Evolutionary conservation across 2,888 invertebrate genomes (phyloP), one percentile per base, ranked within the genome.

Genomic region (Pyrgus malvae): DNA sequence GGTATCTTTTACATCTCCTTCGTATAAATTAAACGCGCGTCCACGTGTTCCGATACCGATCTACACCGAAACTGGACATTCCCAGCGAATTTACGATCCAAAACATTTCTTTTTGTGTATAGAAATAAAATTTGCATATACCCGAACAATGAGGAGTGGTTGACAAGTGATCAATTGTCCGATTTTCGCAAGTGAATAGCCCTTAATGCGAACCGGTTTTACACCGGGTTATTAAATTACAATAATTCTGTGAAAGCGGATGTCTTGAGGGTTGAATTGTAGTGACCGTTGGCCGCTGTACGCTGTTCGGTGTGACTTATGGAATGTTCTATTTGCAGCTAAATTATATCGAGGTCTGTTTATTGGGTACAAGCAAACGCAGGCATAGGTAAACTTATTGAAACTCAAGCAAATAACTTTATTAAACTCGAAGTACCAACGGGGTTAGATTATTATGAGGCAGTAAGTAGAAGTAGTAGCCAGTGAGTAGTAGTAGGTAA

Each of bases 81-180:
- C 58, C 48, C 57, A 57, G 60, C 57, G 64, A 68, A 75, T 77
- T 74, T 75, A 74, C 65, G 66, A 74, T 53, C 65, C 63, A 69
- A 72, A 74, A 75, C 67, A 73, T 64, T 69, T 70, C 65, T 64
- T 69, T 70, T 65, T 63, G 61, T 50, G 62, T 58, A 66, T 8
- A n/a, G n/a, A n/a, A n/a, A 67, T 63, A 68, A 67, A 72, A 74
- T 76, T 77, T 75, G 74, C 74, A 78, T 56, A 55, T 45, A 8
- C 11, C 31, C 58, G 44, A 64, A 79, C 79, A 79, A 79, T 74
- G 71, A 64, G 66, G 64, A 61, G 60, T 66, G 67, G 70, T 74
- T 77, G 80, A 80, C 87, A 87, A 86, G 86, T 87, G 85, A 86
- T 80, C 85, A 78, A 84, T 88, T 87, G 83, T 86, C 65, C 65